Evolutionary conservation across 1,140 invertebrate species (phyloP).

Genomic region (Conus betulinus): DNA sequence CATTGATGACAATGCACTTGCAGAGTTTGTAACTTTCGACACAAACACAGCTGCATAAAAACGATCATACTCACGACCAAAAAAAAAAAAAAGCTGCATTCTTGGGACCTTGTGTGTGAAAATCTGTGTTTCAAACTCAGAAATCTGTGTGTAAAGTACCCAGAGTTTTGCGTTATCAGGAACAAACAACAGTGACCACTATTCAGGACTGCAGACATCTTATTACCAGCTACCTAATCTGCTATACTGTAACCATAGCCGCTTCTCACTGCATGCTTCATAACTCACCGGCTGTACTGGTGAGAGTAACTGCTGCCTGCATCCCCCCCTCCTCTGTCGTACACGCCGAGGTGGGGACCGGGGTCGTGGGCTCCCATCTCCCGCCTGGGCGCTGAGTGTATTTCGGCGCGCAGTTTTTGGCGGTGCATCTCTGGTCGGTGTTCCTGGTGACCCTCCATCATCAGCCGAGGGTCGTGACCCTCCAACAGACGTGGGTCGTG

Average conservation of each 20-base stretch:
- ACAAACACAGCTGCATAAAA: no score
- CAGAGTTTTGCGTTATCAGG: no score
- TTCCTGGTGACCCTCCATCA: not conserved
- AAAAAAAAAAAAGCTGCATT: no score
- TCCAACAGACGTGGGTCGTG: not conserved
- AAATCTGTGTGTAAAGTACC: no score
- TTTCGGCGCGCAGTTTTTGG: not conserved
- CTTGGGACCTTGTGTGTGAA: no score
- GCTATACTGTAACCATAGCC: not conserved
- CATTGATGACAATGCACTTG: no score
- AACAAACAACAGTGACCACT: no score
- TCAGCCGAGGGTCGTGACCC: not conserved
- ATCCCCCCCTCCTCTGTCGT: not conserved
- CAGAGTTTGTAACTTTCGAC: no score
- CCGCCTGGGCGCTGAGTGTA: not conserved
- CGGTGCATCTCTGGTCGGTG: not conserved
- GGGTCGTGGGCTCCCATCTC: not conserved
- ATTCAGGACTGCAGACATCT: no score
- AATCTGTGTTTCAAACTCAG: no score
- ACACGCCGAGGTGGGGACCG: constrained; percentile 10
- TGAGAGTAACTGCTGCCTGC: not conserved
- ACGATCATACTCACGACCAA: no score
- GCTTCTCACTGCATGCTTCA: not conserved
- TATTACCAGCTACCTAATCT: no score
- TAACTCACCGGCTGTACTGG: constrained; percentile 19